A percentile compares a stretch with the other conserved stretches of the same genome.
These are phyloP conservation scores for Oryctes rhinoceros DNA, from an alignment of 1,140 invertebrate genomes.

Conservation along the genomic window DNA sequence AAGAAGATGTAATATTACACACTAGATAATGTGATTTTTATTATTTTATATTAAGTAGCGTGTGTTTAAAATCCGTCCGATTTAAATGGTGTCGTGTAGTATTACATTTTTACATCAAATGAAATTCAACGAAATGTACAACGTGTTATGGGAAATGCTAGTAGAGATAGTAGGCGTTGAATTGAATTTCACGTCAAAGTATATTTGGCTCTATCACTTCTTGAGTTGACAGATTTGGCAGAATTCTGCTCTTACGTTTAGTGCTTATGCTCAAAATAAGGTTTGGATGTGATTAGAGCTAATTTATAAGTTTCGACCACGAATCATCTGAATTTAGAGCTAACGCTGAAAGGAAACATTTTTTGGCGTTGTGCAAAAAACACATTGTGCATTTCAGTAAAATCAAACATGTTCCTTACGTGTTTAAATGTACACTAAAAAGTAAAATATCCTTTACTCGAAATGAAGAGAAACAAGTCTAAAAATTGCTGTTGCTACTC, in stretches of 20 bases:
- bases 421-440: not conserved
- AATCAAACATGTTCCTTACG: not conserved
- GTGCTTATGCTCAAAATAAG: too few relatives aligned
- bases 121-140: not conserved
- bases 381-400: not conserved
- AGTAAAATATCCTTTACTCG: not conserved
- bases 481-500: not conserved
- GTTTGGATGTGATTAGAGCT: too few relatives aligned
- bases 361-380: not conserved
- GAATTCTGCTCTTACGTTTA: too few relatives aligned
- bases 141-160: not conserved
- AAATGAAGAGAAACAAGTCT: not conserved
- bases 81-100: not conserved
- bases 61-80: constrained; percentile 43
- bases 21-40: not conserved
- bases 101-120: not conserved
- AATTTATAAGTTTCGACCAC: too few relatives aligned
- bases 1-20: constrained; percentile 1
- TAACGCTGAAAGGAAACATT: too few relatives aligned
- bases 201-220: not conserved
- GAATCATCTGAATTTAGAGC: too few relatives aligned
- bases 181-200: too few relatives aligned
- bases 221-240: not conserved
- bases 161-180: not conserved
- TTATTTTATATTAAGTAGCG: not conserved